Base-by-base conservation (phyloP, 2,113 vertebrate genomes). In the Microcebus jonahi region DNA sequence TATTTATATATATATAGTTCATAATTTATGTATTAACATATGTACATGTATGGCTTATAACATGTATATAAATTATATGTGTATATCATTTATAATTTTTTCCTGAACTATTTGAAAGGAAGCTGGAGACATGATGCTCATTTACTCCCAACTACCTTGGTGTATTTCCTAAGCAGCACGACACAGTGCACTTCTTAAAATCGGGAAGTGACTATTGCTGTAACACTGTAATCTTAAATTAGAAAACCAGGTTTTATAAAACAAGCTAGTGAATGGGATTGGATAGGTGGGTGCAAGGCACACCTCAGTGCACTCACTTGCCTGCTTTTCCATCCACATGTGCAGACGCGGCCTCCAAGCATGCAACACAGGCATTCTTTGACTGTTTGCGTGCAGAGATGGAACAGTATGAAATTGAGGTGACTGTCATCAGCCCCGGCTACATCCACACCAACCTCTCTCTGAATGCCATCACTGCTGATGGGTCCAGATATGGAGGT, bases 341-440 rank as follows among this genome's bases (percentile, higher is more conserved):
- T 96, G 13, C 98, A 99, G 99, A 99, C 27, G 99, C 99, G 8
- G 99, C 99, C 29, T 99, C 99, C 5, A 99, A 99, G 87, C 99
- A 99, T 0, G 99, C 99, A 8, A 99, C 99, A 61, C 99, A 99
- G 98, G 99, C 99, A 8, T 99, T 99, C 98, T 99, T 99, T 29
- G 99, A 99, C 97, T 99, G 99, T 31, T 98, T 99, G 14, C 98
- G 99, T 42, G 99, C 99, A 0, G 99, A 99, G 98, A 97, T 99
- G 0, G 98, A 99, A 53, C 98, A 98, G 93, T 98, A 99, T 0
- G 97, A 98, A 53, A 98, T 99, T 0, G 95, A 98, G 0, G 99
- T 99, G 98, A 99, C 99, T 0, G 99, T 99, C 5, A 96, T 99
- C 97, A 99, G 99, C 95, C 99, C 99, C 0, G 99, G 99, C 0